A percentile compares a stretch with the other conserved stretches of the same genome.
Evolutionary conservation across 2,113 vertebrate species (phyloP).

Genomic region (Alces alces): DNA sequence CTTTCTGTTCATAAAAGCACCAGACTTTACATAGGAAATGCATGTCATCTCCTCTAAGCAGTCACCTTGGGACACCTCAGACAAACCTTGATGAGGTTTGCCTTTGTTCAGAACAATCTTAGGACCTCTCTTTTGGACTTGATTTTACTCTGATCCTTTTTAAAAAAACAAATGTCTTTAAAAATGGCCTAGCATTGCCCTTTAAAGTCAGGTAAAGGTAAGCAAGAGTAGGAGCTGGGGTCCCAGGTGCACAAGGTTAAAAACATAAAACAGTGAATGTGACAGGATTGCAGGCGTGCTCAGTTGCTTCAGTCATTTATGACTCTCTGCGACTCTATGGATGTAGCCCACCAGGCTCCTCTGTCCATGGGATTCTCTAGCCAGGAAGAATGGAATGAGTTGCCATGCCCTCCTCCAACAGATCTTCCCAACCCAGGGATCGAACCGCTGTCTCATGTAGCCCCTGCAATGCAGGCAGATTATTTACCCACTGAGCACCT

Average conservation of each 20-base stretch:
- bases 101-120: constrained; percentile 9
- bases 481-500: neutral
- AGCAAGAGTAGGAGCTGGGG: neutral
- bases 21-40: constrained; percentile 27
- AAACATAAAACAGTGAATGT: neutral
- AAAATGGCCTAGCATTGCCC: neutral
- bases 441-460: neutral
- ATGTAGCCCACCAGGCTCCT: neutral
- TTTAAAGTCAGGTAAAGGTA: constrained; percentile 5
- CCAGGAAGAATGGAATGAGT: neutral
- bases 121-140: neutral
- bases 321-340: neutral
- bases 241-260: neutral
- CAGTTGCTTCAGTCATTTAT: neutral
- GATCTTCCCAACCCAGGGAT: neutral
- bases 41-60: neutral
- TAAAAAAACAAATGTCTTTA: neutral
- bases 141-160: neutral
- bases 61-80: neutral
- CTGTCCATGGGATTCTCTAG: neutral
- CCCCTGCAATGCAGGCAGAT: neutral
- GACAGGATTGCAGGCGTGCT: fast-evolving
- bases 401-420: neutral
- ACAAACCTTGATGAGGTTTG: neutral
- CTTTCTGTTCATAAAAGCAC: constrained; percentile 30